These are phyloP conservation scores for Hemitrygon akajei DNA, from an alignment of 2,797 vertebrate genomes.

Conservation along the genomic window DNA sequence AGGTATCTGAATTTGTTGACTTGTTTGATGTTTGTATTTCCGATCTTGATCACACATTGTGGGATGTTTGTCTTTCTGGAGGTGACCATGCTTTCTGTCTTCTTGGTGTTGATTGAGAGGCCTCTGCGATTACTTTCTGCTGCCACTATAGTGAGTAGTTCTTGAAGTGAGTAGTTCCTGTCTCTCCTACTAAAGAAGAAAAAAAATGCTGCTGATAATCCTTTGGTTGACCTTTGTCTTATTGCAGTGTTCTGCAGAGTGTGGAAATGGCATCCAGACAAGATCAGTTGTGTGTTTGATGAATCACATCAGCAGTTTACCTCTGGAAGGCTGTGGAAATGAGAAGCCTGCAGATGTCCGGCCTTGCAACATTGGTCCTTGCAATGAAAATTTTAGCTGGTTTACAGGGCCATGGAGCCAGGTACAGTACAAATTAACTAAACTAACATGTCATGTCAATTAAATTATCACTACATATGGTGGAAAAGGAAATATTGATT, in stretches of 20 bases:
- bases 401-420: slow-evolving; percentile 63
- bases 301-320: slow-evolving; percentile 57
- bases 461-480: background rate
- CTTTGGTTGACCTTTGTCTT: background rate
- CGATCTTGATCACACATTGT: no score
- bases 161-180: no score
- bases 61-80: no score
- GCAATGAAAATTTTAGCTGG: slow-evolving; percentile 55
- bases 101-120: no score
- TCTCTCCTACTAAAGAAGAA: no score
- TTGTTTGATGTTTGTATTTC: no score
- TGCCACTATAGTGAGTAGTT: no score
- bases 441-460: background rate
- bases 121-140: no score
- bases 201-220: no score
- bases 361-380: slow-evolving; percentile 54
- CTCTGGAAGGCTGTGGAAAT: slow-evolving; percentile 57
- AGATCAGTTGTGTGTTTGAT: slow-evolving; percentile 56
- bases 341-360: slow-evolving; percentile 52
- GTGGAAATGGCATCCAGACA: slow-evolving; percentile 56
- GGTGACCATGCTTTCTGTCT: no score
- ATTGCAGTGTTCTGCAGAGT: slow-evolving; percentile 60
- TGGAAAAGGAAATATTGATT: no score
- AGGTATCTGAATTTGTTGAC: no score
- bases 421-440: slow-evolving; percentile 45